Evolutionary conservation across 2,888 invertebrate species (phyloP), one percentile per base, ranked within the genome.

Genomic region (Apeira syringaria): DNA sequence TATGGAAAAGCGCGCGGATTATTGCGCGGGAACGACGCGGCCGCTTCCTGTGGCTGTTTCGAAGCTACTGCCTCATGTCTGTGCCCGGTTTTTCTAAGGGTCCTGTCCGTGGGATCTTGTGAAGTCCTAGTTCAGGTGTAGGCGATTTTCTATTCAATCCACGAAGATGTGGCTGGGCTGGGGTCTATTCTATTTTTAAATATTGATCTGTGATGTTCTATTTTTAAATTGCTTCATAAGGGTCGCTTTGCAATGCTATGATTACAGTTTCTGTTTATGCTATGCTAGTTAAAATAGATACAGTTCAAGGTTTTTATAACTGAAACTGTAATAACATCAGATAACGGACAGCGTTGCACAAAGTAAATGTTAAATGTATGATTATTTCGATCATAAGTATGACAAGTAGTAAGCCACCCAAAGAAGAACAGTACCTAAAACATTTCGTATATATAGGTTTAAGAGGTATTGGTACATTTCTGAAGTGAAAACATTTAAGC

Each of bases 1-100:
- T n/a, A 8, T 32, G 32, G 13, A 29, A 45, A 45, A 33, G 29
- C 52, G 54, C 52, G 52, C 30, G 54, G 33, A 27, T 22, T 7
- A 41, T 34, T 24, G 2, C 9, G 31, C 13, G 13, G 18, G 36
- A 20, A 33, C 38, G 24, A 10, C 26, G 30, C 53, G 43, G 31
- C 52, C 36, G 47, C 2, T 11, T 34, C 8, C 40, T 17, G 17
- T n/a, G 24, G 35, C 18, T 10, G 33, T 17, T 9, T 18, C 26
- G 26, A 13, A 29, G 37, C 39, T 30, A 54, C 54, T 54, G 43
- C n/a, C n/a, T n/a, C n/a, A n/a, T n/a, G 15, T 15, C 15, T 15
- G 15, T 15, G 15, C 27, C 40, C 30, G 37, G 37, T 17, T 15
- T 29, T n/a, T 36, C 30, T 24, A 3, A 24, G 9, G 9, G 26